Evolutionary conservation across 2,797 vertebrate genomes (phyloP).

Genomic region (Sebastes ruberrimus): DNA sequence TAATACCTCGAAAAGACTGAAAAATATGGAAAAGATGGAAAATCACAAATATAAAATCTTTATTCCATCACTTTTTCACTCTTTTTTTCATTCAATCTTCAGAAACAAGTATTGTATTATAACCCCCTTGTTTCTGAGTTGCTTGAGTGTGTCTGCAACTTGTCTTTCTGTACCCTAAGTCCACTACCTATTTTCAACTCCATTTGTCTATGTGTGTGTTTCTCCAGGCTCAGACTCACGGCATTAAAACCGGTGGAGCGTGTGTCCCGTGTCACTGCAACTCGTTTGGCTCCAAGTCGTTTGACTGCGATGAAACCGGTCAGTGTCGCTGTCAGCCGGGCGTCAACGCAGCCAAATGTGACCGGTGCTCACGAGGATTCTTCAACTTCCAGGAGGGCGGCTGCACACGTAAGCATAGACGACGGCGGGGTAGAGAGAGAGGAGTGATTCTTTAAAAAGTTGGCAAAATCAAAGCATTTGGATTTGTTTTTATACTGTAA

Average conservation of each 20-base stretch:
- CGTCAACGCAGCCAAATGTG: slow-evolving; percentile 92
- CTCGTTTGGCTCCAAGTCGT: slow-evolving; percentile 97
- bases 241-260: slow-evolving; percentile 81
- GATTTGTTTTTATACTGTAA: neutral
- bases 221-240: slow-evolving; percentile 87
- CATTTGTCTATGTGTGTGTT: slow-evolving; percentile 14
- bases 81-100: neutral
- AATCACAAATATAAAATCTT: neutral
- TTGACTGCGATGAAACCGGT: slow-evolving; percentile 91
- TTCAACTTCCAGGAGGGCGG: slow-evolving; percentile 97
- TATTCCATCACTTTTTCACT: neutral
- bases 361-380: slow-evolving; percentile 90
- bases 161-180: neutral
- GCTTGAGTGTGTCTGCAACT: neutral
- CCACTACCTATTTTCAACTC: neutral
- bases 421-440: neutral
- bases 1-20: neutral
- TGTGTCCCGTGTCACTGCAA: slow-evolving; percentile 96
- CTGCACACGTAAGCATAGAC: slow-evolving; percentile 87
- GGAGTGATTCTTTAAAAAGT: neutral
- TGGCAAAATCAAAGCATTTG: neutral
- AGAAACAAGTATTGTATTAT: neutral
- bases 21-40: neutral
- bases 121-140: neutral
- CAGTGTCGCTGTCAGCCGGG: slow-evolving; percentile 97